Percentiles rank a stretch among this genome's conserved stretches.
These are phyloP conservation scores for Macaria notata DNA, from an alignment of 2,888 invertebrate species.

Conservation along the genomic window DNA sequence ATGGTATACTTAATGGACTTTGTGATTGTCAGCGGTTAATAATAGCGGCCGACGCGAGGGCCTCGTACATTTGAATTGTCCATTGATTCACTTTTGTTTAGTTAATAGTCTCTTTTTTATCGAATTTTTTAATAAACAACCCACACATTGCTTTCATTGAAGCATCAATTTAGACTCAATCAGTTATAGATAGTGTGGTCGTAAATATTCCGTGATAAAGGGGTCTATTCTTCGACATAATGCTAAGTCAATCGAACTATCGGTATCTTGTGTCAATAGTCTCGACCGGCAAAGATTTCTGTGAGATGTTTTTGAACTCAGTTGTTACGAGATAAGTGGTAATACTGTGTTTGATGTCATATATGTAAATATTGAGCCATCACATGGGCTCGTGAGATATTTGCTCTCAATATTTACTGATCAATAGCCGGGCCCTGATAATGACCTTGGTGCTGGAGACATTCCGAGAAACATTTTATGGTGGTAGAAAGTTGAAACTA, in stretches of 20 bases:
- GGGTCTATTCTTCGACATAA: conserved; percentile 54
- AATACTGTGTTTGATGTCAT: conserved; percentile 75
- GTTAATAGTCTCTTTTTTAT: conserved; percentile 29
- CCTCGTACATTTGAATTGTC: conserved; percentile 19
- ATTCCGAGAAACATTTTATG: conserved; percentile 47
- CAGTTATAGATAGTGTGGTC: conserved; percentile 55
- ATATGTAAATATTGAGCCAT: conserved; percentile 73
- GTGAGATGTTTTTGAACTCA: conserved; percentile 66
- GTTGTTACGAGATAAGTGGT: conserved; percentile 78
- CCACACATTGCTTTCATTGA: conserved; percentile 47
- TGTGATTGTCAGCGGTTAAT: conserved; percentile 22
- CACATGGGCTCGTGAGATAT: conserved; percentile 76
- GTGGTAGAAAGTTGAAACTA: background rate
- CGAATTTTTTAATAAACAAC: conserved; percentile 43
- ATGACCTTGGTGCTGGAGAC: conserved; percentile 60
- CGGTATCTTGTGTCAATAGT: conserved; percentile 66
- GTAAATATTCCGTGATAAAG: conserved; percentile 61
- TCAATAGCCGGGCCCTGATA: conserved; percentile 66
- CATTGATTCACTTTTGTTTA: conserved; percentile 23
- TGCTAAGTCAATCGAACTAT: conserved; percentile 49
- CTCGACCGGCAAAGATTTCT: conserved; percentile 47
- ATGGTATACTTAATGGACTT: conserved; percentile 23
- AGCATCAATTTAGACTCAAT: conserved; percentile 51
- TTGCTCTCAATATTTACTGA: conserved; percentile 73
- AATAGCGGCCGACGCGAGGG: conserved; percentile 21